Evolutionary conservation across 2,797 vertebrate species (phyloP), one percentile per base, ranked within the genome.

Genomic region (Buceros bicornis): DNA sequence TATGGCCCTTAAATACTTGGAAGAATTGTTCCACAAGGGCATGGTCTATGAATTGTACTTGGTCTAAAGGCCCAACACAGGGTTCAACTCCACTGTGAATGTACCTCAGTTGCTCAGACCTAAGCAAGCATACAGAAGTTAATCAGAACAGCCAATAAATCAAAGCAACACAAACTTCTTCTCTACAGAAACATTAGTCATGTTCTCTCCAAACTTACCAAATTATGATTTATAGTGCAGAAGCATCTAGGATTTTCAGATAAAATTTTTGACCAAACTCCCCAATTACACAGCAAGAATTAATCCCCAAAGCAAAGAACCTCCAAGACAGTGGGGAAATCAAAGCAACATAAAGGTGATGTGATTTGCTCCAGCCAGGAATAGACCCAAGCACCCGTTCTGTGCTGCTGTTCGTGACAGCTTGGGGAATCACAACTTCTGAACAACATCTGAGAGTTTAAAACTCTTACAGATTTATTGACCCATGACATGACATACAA

Each of bases 241-340:
- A 61, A 82, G 26, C 35, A 83, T 28, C 16, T 31, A 56, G 35
- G 21, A 50, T 76, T 85, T 87, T 43, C 67, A 72, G 48, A 72
- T 61, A 57, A 76, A 21, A 24, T 8, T 74, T 91, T 84, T 84
- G 33, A 65, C 25, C 72, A 79, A 86, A 50, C 0, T 0, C 16
- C 87, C 45, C 77, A 92, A 90, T 92, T 25, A 53, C 42, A 62
- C 20, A 67, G 58, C 45, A 90, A 64, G 58, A 93, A 90, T 71
- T 61, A 89, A 88, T 67, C 26, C 48, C 42, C 43, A 81, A 76
- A 78, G 66, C 54, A 84, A 89, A 79, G 56, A 84, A 84, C 70
- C 88, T 84, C 50, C 67, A 92, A 83, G 51, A 57, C 28, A 76
- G 54, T 31, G 13, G 7, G 24, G 62, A 87, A 94, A 91, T 37